Percentiles rank a stretch among this genome's conserved stretches.
These are phyloP conservation scores for Centropyge bicolor DNA, from an alignment of 2,797 vertebrate genomes.

Conservation along the genomic window DNA sequence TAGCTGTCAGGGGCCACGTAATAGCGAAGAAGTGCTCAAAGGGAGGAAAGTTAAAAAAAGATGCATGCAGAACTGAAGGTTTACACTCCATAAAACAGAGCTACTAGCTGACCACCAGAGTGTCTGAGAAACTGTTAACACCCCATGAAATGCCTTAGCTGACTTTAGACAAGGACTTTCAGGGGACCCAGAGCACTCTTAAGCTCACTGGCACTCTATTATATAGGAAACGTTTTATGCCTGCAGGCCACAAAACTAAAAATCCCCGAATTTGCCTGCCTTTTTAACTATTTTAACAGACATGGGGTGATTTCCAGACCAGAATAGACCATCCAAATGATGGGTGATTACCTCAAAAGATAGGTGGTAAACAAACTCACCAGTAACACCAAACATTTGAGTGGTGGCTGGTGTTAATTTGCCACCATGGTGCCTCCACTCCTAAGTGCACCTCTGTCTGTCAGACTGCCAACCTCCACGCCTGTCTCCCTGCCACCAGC, in stretches of 20 bases:
- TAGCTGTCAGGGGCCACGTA: conserved; percentile 45
- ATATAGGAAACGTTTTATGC: conserved; percentile 66
- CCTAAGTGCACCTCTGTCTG: conserved; percentile 66
- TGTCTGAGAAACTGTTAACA: conserved; percentile 73
- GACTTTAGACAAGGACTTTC: conserved; percentile 68
- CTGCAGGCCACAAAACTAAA: conserved; percentile 50
- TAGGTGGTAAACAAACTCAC: conserved; percentile 48
- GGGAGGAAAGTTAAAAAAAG: conserved; percentile 58
- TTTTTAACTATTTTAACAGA: conserved; percentile 53
- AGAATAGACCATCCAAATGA: conserved; percentile 44
- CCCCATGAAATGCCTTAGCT: conserved; percentile 69
- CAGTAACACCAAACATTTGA: conserved; percentile 43
- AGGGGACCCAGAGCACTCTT: conserved; percentile 82
- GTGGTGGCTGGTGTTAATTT: conserved; percentile 55
- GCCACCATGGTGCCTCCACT: conserved; percentile 54
- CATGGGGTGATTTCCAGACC: conserved; percentile 31
- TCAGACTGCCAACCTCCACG: conserved; percentile 84
- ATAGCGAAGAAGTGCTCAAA: conserved; percentile 40
- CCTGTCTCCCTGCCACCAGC: conserved; percentile 77
- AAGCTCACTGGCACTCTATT: conserved; percentile 81
- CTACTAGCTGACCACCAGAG: conserved; percentile 64
- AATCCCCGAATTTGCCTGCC: conserved; percentile 46
- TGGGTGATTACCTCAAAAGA: conserved; percentile 42
- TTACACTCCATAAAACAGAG: conserved; percentile 74
- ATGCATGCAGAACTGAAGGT: conserved; percentile 61